A percentile compares a stretch with the other conserved stretches of the same genome.
Evolutionary conservation across 37 sponge, comb jelly and placozoan species (phyloP).

Genomic region (Tethya wilhelma): DNA sequence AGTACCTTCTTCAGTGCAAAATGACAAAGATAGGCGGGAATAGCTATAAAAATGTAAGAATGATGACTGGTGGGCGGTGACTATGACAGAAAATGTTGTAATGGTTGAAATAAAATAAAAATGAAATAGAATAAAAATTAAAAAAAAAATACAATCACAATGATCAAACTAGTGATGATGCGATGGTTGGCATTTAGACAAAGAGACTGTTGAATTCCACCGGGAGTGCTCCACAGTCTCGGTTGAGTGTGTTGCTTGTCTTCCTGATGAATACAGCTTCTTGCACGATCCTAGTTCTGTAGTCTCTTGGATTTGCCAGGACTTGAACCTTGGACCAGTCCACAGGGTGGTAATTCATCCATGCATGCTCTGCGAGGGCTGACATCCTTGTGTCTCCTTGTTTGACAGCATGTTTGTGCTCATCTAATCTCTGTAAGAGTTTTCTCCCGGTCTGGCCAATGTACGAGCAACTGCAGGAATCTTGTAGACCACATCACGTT

Average conservation of each 20-base stretch:
- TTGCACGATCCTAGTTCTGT: not conserved
- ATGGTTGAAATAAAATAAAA: no score
- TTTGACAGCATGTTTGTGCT: not conserved
- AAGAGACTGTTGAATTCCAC: not conserved
- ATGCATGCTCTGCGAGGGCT: not conserved
- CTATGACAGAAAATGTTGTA: no score
- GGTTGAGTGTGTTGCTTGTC: not conserved
- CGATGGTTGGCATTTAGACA: no score
- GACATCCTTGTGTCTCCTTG: not conserved
- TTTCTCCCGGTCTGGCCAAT: conserved; percentile 1
- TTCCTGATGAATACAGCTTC: not conserved
- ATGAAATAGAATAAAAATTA: no score
- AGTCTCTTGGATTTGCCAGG: not conserved
- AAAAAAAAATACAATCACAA: no score
- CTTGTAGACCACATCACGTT: not conserved
- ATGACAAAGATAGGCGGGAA: no score
- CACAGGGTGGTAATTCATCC: not conserved
- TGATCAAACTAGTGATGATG: no score
- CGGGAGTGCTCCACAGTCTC: not conserved
- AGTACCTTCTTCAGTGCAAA: no score
- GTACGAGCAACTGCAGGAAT: not conserved
- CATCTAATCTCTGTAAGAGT: not conserved
- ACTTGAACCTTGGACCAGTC: not conserved
- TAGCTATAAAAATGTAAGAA: no score
- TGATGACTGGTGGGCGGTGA: no score